Percentiles rank a stretch among this genome's conserved stretches.
Evolutionary conservation across 1,140 invertebrate genomes (phyloP).

Genomic region (Asobara japonica): DNA sequence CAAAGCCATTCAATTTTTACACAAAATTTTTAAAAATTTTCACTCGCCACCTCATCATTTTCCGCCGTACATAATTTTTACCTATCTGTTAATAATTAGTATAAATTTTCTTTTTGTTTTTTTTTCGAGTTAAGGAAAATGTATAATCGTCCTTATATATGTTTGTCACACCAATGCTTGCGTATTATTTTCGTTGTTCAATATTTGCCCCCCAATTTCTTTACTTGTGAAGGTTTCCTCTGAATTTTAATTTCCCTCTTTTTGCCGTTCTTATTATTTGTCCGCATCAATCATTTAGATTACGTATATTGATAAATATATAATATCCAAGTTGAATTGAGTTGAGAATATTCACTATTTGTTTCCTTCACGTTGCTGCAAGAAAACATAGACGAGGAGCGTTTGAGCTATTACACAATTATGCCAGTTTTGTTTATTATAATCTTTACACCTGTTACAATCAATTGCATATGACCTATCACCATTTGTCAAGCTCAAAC

Average conservation of each 20-base stretch:
- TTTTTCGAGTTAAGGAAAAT: not conserved
- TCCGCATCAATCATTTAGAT: not conserved
- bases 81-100: not conserved
- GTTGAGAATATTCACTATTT: not conserved
- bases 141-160: conserved; percentile 1
- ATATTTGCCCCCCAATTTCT: not conserved
- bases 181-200: conserved; percentile 9
- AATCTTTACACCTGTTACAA: not conserved
- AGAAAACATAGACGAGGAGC: not conserved
- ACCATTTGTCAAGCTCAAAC: not conserved
- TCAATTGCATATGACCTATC: not conserved
- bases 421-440: not conserved
- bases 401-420: not conserved
- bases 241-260: not conserved
- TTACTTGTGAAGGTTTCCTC: not conserved
- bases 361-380: not conserved
- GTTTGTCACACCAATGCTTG: conserved; percentile 10
- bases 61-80: conserved; percentile 8
- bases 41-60: not conserved
- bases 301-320: conserved; percentile 3
- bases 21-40: not conserved
- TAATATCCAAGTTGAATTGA: not conserved
- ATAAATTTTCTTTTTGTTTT: too few species aligned
- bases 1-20: conserved; percentile 5
- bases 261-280: conserved; percentile 3